Percentiles rank a stretch among this genome's conserved stretches.
phyloP scores from a whole-genome alignment of 1,140 invertebrate species.

The Bombus waltoni region DNA sequence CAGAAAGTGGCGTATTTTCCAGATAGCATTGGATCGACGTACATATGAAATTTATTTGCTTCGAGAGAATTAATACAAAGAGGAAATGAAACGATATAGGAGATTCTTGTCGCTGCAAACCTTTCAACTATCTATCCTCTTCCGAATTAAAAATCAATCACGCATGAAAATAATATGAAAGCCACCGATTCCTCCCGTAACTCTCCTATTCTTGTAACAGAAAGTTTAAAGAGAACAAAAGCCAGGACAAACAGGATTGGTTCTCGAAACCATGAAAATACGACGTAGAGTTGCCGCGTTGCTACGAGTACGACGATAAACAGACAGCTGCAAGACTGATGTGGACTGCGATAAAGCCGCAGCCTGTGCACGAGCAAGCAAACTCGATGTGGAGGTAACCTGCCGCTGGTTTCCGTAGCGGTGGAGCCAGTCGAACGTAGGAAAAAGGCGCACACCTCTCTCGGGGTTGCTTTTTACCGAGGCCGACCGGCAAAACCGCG shows the following conservation, averaged over 20 bases:
- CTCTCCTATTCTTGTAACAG: too few relatives aligned
- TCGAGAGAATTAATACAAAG: too few relatives aligned
- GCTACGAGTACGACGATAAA: background rate
- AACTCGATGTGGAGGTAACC: background rate
- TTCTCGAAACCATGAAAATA: background rate
- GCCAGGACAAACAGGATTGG: background rate
- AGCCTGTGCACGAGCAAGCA: background rate
- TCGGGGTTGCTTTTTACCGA: conserved; percentile 51
- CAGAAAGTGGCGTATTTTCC: background rate
- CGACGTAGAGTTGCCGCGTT: background rate
- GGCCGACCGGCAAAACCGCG: conserved; percentile 59
- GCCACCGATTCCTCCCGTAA: too few relatives aligned
- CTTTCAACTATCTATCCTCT: too few relatives aligned
- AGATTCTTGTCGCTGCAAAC: too few relatives aligned
- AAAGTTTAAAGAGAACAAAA: background rate
- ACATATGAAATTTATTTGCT: too few relatives aligned
- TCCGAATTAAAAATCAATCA: too few relatives aligned
- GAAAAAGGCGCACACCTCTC: conserved; percentile 35
- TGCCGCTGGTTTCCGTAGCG: conserved; percentile 34
- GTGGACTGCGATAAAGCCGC: conserved; percentile 1
- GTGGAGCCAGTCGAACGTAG: conserved; percentile 35
- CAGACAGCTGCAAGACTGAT: background rate
- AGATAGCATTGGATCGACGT: too few relatives aligned
- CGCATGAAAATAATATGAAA: too few relatives aligned
- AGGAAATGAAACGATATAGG: too few relatives aligned